Conservation (phyloP, 92 coral and sea anemone genomes). For the Umimayanthus chanpuru region DNA sequence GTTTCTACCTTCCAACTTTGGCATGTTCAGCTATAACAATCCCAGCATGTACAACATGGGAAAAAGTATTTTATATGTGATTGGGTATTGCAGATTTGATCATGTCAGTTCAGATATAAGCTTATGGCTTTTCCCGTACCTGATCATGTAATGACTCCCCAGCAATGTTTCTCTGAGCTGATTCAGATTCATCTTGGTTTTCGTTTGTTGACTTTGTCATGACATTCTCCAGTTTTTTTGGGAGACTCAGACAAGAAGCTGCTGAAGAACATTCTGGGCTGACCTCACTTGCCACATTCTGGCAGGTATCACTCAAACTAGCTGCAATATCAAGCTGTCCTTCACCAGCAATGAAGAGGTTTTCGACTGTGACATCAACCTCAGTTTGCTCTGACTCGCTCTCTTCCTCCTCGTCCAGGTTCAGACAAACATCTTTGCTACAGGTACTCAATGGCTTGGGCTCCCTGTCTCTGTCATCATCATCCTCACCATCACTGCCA, state of each 20-base stretch:
- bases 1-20: no score
- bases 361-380: not conserved
- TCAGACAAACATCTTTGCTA: conserved; percentile 4
- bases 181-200: not conserved
- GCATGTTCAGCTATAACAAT: no score
- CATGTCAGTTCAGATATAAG: not conserved
- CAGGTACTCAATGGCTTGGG: conserved; percentile 35
- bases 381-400: not conserved
- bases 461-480: conserved; percentile 33
- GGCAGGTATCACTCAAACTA: not conserved
- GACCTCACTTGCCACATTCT: not conserved
- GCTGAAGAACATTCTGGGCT: no score
- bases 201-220: not conserved
- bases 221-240: not conserved
- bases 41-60: no score
- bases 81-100: no score
- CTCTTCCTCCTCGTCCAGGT: not conserved
- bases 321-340: no score
- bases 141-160: not conserved
- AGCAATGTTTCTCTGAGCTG: not conserved
- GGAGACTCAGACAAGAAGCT: not conserved
- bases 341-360: not conserved
- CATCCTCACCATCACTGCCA: conserved; percentile 36
- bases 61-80: no score
- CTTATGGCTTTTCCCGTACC: not conserved